Conservation (phyloP, 2,888 invertebrate species). For the Ophion costatus region DNA sequence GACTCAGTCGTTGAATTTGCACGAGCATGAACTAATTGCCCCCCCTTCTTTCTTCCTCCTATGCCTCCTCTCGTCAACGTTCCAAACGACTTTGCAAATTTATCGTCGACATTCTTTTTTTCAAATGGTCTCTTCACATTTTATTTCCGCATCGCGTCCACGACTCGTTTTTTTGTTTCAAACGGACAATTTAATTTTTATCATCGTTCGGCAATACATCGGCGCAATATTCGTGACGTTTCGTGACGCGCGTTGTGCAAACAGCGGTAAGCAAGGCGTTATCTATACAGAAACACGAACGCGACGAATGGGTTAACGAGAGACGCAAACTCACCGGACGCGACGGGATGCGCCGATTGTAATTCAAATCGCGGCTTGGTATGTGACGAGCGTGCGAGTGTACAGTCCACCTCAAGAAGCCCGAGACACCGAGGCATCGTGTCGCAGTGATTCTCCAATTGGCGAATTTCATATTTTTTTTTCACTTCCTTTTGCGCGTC, state of each 20-base stretch:
- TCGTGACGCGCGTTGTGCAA: slow-evolving; percentile 34
- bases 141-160: slow-evolving; percentile 24
- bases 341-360: slow-evolving; percentile 79
- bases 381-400: slow-evolving; percentile 70
- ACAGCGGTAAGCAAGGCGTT: slow-evolving; percentile 64
- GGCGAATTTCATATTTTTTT: slow-evolving; percentile 12
- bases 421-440: neutral
- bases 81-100: too few relatives aligned
- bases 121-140: neutral
- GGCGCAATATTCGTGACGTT: slow-evolving; percentile 49
- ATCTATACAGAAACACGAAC: slow-evolving; percentile 66
- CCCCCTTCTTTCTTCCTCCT: too few relatives aligned
- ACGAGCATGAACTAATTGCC: too few relatives aligned
- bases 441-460: slow-evolving; percentile 65
- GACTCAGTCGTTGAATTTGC: too few relatives aligned
- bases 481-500: neutral
- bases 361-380: slow-evolving; percentile 80
- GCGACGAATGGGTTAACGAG: slow-evolving; percentile 71
- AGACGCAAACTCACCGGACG: slow-evolving; percentile 75
- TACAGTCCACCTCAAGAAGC: slow-evolving; percentile 73
- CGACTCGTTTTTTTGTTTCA: slow-evolving; percentile 33
- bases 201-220: slow-evolving; percentile 27
- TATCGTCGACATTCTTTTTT: neutral
- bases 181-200: slow-evolving; percentile 11
- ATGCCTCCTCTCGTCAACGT: too few relatives aligned